Conservation (phyloP, 1,140 invertebrate genomes). For the Vanessa atalanta region DNA sequence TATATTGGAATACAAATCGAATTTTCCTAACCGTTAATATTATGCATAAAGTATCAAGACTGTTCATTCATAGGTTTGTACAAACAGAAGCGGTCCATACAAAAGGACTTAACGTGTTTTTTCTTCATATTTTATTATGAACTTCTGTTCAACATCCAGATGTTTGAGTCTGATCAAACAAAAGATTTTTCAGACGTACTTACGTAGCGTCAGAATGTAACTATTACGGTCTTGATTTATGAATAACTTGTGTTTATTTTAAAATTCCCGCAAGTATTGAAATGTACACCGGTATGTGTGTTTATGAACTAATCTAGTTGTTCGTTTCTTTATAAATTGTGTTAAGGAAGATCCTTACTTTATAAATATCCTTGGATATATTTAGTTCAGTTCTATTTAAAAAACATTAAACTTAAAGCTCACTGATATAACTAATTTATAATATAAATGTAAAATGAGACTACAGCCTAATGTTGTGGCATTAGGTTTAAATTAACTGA, state of each 20-base stretch:
- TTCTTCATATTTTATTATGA: slow-evolving; percentile 80
- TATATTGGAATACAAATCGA: slow-evolving; percentile 36
- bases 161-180: slow-evolving; percentile 79
- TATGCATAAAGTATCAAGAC: slow-evolving; percentile 63
- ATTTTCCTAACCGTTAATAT: slow-evolving; percentile 19
- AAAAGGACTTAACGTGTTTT: slow-evolving; percentile 80
- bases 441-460: not conserved
- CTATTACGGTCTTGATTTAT: slow-evolving; percentile 75
- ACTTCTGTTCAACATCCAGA: slow-evolving; percentile 80
- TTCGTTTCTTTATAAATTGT: slow-evolving; percentile 16
- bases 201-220: slow-evolving; percentile 70
- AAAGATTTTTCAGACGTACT: slow-evolving; percentile 78
- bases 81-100: slow-evolving; percentile 75
- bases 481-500: too few relatives aligned
- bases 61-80: slow-evolving; percentile 44
- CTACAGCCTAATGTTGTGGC: too few relatives aligned
- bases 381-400: not conserved
- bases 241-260: slow-evolving; percentile 72
- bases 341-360: not conserved
- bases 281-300: slow-evolving; percentile 46
- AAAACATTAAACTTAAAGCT: not conserved
- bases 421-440: not conserved
- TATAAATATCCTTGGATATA: not conserved
- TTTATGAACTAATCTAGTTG: slow-evolving; percentile 24
- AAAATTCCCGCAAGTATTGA: slow-evolving; percentile 62